These are phyloP conservation scores for Calcarius lapponicus DNA, from an alignment of 2,797 vertebrate genomes.

Conservation along the genomic window DNA sequence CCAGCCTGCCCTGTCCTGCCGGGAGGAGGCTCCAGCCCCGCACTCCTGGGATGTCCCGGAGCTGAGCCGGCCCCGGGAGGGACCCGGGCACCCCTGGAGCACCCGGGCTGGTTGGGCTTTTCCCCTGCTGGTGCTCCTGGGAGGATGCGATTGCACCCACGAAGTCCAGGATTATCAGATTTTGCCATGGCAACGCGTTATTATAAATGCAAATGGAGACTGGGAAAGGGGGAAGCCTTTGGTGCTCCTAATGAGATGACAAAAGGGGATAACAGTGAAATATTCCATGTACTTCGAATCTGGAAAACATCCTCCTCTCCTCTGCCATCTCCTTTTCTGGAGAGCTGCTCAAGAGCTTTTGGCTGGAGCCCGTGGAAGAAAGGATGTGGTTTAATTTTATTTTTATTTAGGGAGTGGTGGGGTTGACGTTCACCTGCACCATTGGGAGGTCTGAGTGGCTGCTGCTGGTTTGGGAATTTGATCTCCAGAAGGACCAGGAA, in stretches of 20 bases:
- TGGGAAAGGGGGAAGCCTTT: not conserved
- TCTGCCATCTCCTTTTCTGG: not conserved
- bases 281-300: no score
- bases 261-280: not conserved
- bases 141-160: not conserved
- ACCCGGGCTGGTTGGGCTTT: not conserved
- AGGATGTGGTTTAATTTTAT: not conserved
- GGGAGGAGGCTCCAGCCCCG: no score
- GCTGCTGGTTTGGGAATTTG: not conserved
- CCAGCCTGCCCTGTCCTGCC: not conserved
- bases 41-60: no score
- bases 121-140: not conserved
- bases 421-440: not conserved
- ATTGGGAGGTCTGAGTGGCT: not conserved
- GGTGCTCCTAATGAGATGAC: conserved; percentile 33
- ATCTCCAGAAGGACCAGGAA: not conserved
- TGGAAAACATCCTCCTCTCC: no score
- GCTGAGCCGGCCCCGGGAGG: no score
- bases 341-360: not conserved
- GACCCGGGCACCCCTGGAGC: no score
- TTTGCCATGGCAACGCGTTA: conserved; percentile 47
- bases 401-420: not conserved
- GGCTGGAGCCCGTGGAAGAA: not conserved
- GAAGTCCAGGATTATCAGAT: not conserved
- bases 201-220: conserved; percentile 58